Base-by-base conservation (phyloP, 2,888 invertebrate genomes). In the Drosophila nigricruria region DNA sequence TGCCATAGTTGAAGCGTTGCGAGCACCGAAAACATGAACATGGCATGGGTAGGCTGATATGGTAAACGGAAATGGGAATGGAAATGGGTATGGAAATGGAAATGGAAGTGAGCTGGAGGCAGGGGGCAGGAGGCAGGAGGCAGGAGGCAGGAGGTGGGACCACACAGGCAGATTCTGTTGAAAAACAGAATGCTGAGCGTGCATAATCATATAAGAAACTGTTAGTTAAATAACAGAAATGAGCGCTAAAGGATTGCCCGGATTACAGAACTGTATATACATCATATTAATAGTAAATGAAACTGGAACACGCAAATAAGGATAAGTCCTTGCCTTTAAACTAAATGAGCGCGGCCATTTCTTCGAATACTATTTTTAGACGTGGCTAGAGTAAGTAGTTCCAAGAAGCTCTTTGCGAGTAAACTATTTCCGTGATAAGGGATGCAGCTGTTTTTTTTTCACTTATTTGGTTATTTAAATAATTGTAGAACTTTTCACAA, bases 131-230 rank as follows among this genome's bases (percentile, higher is more conserved):
- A 38, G n/a, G 42, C 20, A 12, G 42, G 5, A 5, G 12, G 42
- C 42, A 20, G 42, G 10, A 10, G 5, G 10, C 42, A 42, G 42
- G 10, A 40, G 40, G 18, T 6, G 40, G 40, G 18, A 8, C n/a
- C n/a, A 18, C n/a, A 10, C 30, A 5, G 20, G 20, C 32, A 38
- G 14, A 38, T 16, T 18, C 36, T 14, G 25, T n/a, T 20, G 32
- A 18, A 32, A 27, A 42, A 16, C 42, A 30, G n/a, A 43, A 34
- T 69, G 52, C 74, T 74, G 65, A 74, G 70, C 79, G 25, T 49
- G 57, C 79, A 66, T 70, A 79, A 74, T 65, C 70, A 70, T 45
- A 57, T 66, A 60, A 58, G 75, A 58, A 70, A 70, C 59, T 45
- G 65, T 34, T 57, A 53, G 74, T 69, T 38, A 50, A 73, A 67